phyloP scores from a whole-genome alignment of 1,140 invertebrate species.

The roundworm (Caenorhabditis elegans) region WBcel235 BX284604.4:11654001-11654500 shows the following conservation, averaged over 20 bases:
- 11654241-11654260: too few relatives aligned
- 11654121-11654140: constrained; percentile 73
- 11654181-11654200: constrained; percentile 57
- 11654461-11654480: constrained; percentile 68
- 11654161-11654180: constrained; percentile 88
- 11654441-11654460: too few relatives aligned
- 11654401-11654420: too few relatives aligned
- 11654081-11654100: too few relatives aligned
- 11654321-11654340: constrained; percentile 88
- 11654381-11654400: too few relatives aligned
- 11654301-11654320: constrained; percentile 79
- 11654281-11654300: constrained; percentile 44
- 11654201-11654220: too few relatives aligned
- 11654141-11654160: constrained; percentile 88
- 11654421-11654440: too few relatives aligned
- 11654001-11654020: constrained; percentile 78
- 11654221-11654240: too few relatives aligned
- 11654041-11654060: too few relatives aligned
- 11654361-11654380: too few relatives aligned
- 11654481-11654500: constrained; percentile 78
- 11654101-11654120: constrained; percentile 73
- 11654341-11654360: constrained; percentile 88
- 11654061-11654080: too few relatives aligned
- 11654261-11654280: neutral
- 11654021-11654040: too few relatives aligned